Base-by-base conservation (phyloP, 30 jellyfish, hydroid and myxozoan genomes). In the Catostylus mosaicus region DNA sequence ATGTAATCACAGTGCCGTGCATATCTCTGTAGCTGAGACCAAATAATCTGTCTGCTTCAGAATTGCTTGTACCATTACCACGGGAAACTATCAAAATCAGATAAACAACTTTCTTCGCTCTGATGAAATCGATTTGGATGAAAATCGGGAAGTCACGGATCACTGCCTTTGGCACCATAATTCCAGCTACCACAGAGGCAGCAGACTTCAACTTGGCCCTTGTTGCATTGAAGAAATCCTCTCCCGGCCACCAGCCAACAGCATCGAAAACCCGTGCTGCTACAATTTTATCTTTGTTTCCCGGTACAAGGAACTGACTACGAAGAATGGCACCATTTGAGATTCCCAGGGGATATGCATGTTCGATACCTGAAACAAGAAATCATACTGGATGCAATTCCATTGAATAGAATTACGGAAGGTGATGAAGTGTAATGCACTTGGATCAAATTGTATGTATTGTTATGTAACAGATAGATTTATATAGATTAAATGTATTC, bases 261-360 rank as follows among this genome's bases (percentile, higher is more conserved):
- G 10, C 38, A 22, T 23, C 71, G 24, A 59, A 23, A 59, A 22
- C n/a, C 12, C 71, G 36, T 26, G 11, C n/a, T 0, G n/a, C 7
- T 23, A 36, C 11, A 1, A 1, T 1, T n/a, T 22, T 5, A 26
- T 6, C 38, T 23, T 6, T 31, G 6, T 22, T 2, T 9, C 30
- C 57, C 14, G 88, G 78, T n/a, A 80, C 90, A n/a, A 46, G 32
- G 26, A 80, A 12, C 78, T 80, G 90, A 7, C 26, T 35, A 7
- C 26, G 12, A 10, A 48, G 59, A 31, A 80, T 54, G 66, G 60
- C 62, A 11, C 90, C 90, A 67, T 68, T 65, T 45, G 47, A 63
- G 77, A 80, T 80, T 8, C 90, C 90, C 54, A 80, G 64, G 29
- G 90, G 90, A 40, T 80, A 43, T 23, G 84, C 82, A 12, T 2